A percentile compares a stretch with the other conserved stretches of the same genome.
phyloP scores from a whole-genome alignment of 2,888 invertebrate species.

The Keiferia lycopersicella region DNA sequence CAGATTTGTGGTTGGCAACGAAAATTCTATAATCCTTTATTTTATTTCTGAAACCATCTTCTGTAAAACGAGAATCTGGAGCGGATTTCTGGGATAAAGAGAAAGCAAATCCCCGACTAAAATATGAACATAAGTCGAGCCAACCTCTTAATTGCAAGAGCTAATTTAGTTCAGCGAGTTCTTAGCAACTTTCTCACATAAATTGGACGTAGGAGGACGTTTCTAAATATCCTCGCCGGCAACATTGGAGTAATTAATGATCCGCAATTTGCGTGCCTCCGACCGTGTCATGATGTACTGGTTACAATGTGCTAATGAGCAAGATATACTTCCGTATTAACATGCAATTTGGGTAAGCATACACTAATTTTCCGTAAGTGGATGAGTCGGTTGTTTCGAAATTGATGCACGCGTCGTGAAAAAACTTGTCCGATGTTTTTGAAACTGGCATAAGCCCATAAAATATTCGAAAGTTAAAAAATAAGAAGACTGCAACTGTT shows the following conservation, averaged over 20 bases:
- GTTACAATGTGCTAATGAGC: constrained; percentile 16
- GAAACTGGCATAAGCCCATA: not conserved
- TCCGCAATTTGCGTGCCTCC: constrained; percentile 45
- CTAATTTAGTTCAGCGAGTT: constrained; percentile 46
- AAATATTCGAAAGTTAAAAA: not conserved
- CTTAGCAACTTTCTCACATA: constrained; percentile 51
- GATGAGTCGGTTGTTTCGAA: not conserved
- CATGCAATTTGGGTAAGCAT: constrained; percentile 14
- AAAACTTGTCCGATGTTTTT: not conserved
- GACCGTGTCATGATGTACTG: constrained; percentile 16
- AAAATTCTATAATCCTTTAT: constrained; percentile 16
- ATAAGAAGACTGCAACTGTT: not conserved
- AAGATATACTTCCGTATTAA: constrained; percentile 17
- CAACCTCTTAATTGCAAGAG: constrained; percentile 46
- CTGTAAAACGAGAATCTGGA: not conserved
- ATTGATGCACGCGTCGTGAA: not conserved
- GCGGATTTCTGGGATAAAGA: constrained; percentile 2
- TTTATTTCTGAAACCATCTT: not conserved
- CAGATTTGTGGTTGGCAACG: constrained; percentile 46
- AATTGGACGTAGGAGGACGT: constrained; percentile 57
- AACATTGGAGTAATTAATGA: constrained; percentile 57
- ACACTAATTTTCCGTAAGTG: constrained; percentile 3
- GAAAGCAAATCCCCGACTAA: constrained; percentile 9
- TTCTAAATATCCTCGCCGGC: constrained; percentile 53
- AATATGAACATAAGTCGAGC: constrained; percentile 18